phyloP scores from a whole-genome alignment of 2,888 invertebrate species.

The Chesias legatella region DNA sequence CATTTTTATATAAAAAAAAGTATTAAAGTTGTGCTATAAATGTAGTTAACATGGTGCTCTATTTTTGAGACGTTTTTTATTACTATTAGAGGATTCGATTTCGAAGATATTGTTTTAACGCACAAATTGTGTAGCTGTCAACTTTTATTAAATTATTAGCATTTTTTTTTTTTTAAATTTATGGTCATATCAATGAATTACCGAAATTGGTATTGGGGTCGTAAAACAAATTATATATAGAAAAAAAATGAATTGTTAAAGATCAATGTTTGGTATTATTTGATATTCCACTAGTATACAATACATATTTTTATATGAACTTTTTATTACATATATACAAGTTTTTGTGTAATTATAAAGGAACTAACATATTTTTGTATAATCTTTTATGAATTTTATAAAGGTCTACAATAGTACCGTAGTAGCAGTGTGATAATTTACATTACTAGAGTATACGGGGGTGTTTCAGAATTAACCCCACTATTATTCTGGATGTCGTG shows the following conservation, averaged over 20 bases:
- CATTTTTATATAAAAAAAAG: slow-evolving; percentile 24
- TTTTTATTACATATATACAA: neutral
- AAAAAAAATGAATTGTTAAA: no score
- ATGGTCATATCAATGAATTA: no score
- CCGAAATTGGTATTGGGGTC: no score
- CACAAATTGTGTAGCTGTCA: neutral
- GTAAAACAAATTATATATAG: no score
- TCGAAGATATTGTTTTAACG: slow-evolving; percentile 6
- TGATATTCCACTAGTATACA: slow-evolving; percentile 16
- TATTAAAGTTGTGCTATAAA: slow-evolving; percentile 35
- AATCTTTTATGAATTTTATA: slow-evolving; percentile 22
- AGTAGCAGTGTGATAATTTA: slow-evolving; percentile 63
- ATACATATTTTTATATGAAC: slow-evolving; percentile 18
- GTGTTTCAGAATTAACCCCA: neutral
- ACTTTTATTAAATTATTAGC: no score
- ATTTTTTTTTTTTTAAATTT: no score
- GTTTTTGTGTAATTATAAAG: neutral
- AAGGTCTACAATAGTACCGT: slow-evolving; percentile 60
- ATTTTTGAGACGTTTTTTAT: slow-evolving; percentile 37
- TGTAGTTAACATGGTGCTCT: slow-evolving; percentile 44
- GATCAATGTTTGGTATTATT: slow-evolving; percentile 9
- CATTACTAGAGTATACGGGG: slow-evolving; percentile 58
- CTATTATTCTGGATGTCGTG: no score
- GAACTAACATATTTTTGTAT: slow-evolving; percentile 2
- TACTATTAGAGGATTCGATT: slow-evolving; percentile 11